Evolutionary conservation across 2,797 vertebrate species (phyloP).

Genomic region (Anomalospiza imberbis): DNA sequence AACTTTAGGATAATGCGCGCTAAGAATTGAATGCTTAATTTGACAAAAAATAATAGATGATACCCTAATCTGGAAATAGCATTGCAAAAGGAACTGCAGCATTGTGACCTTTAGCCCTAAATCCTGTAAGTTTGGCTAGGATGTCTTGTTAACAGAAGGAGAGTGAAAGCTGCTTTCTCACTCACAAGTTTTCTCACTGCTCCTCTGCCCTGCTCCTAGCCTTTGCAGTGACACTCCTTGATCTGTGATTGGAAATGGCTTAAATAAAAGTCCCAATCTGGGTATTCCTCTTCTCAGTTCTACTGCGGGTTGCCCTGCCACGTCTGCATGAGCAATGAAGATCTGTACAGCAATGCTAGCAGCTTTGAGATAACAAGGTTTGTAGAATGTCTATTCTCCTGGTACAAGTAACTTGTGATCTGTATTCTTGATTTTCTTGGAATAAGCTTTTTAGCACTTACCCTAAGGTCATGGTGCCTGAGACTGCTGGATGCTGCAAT

Average conservation of each 20-base stretch:
- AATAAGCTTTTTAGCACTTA: background rate
- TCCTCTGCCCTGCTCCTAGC: background rate
- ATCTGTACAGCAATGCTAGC: background rate
- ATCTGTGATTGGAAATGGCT: background rate
- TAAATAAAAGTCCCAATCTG: background rate
- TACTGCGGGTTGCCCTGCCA: background rate
- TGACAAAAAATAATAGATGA: background rate
- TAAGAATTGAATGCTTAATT: background rate
- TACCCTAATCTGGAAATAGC: background rate
- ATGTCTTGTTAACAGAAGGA: background rate
- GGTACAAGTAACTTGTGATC: background rate
- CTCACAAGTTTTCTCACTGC: background rate
- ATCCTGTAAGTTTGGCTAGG: background rate
- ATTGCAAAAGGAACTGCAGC: background rate
- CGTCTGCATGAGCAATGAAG: background rate
- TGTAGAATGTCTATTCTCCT: background rate
- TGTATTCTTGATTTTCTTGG: background rate
- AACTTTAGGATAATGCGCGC: background rate
- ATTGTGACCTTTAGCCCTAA: background rate
- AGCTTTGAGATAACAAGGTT: background rate
- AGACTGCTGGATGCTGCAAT: background rate
- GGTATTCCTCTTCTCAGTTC: background rate
- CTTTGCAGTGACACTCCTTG: background rate
- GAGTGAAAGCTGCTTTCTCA: background rate
- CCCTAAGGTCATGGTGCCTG: background rate